A percentile compares a stretch with the other conserved stretches of the same genome.
phyloP scores from a whole-genome alignment of 2,797 vertebrate genomes.

The Myoxocephalus aenaeus region DNA sequence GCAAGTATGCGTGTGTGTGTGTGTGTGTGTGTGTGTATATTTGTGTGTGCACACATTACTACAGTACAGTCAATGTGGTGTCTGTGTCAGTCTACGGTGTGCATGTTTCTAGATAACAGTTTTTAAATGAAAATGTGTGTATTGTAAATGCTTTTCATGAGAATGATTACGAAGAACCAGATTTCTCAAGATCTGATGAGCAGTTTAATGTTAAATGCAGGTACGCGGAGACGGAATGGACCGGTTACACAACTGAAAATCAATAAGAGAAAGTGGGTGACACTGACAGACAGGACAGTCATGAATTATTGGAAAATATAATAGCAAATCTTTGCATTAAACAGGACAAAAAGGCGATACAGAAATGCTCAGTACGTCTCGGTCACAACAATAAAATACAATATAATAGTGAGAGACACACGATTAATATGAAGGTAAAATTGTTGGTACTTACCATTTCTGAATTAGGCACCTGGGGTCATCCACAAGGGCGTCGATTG shows the following conservation, averaged over 20 bases:
- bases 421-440: constrained; percentile 48
- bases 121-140: not conserved
- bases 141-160: constrained; percentile 10
- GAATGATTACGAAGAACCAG: constrained; percentile 4
- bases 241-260: constrained; percentile 51
- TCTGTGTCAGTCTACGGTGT: constrained; percentile 6
- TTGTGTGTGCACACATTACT: constrained; percentile 19
- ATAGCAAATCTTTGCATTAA: not conserved
- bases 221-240: constrained; percentile 26
- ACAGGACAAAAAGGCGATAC: not conserved
- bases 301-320: not conserved
- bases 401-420: constrained; percentile 1
- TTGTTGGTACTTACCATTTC: constrained; percentile 78
- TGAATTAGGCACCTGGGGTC: constrained; percentile 71
- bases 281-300: constrained; percentile 24
- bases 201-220: constrained; percentile 26
- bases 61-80: constrained; percentile 16
- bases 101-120: not conserved
- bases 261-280: constrained; percentile 51
- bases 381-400: constrained; percentile 11
- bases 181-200: constrained; percentile 26
- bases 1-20: constrained; percentile 26
- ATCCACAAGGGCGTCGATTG: constrained; percentile 66
- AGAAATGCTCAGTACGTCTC: not conserved
- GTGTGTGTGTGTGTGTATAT: constrained; percentile 22